Percentiles rank a stretch among this genome's conserved stretches.
Evolutionary conservation across 2,113 vertebrate genomes (phyloP).

Genomic region (Onychostruthus taczanowskii): DNA sequence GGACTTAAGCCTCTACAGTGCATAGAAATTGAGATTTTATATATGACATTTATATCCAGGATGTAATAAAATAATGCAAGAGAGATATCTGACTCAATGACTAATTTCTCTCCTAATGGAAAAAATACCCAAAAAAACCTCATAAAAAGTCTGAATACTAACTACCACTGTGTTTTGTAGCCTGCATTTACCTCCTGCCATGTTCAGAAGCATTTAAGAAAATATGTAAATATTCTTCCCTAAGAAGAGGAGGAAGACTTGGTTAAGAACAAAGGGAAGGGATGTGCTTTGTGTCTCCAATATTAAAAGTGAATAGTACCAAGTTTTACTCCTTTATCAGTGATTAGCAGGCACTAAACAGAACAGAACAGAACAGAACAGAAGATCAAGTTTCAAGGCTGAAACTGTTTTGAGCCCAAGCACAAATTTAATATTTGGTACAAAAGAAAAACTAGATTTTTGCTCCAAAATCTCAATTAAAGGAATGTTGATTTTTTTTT

Average conservation of each 20-base stretch:
- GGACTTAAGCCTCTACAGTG: not conserved
- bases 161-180: not conserved
- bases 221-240: not conserved
- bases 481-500: not conserved
- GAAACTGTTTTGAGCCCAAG: not conserved
- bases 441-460: not conserved
- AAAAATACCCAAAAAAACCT: not conserved
- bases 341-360: not conserved
- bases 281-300: not conserved
- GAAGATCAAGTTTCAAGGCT: not conserved
- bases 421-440: not conserved
- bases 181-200: not conserved
- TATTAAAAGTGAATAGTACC: not conserved
- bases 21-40: not conserved
- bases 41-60: not conserved
- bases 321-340: not conserved
- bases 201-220: not conserved
- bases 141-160: not conserved
- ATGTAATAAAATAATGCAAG: not conserved
- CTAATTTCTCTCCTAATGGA: not conserved
- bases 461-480: not conserved
- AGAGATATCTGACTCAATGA: not conserved
- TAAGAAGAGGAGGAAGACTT: not conserved
- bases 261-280: not conserved
- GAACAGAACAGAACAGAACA: not conserved